Conservation (phyloP, 2,797 vertebrate species). For the Mergus octosetaceus region DNA sequence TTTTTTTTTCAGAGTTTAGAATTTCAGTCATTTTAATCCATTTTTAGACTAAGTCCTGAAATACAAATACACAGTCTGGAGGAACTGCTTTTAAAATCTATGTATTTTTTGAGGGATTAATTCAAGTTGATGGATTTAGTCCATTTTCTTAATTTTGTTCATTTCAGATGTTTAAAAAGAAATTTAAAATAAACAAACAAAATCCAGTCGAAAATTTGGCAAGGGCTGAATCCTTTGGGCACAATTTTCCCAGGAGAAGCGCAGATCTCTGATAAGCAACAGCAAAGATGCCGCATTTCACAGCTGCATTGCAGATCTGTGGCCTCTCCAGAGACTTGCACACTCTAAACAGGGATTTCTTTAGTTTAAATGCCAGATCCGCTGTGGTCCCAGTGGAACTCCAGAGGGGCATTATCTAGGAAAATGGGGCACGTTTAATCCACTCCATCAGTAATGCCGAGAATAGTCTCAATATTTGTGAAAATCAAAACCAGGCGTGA, state of each 20-base stretch:
- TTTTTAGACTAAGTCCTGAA: constrained; percentile 30
- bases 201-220: constrained; percentile 46
- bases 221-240: constrained; percentile 56
- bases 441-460: constrained; percentile 52
- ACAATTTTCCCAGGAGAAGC: constrained; percentile 55
- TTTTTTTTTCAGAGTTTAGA: background rate
- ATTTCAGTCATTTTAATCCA: background rate
- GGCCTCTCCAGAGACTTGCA: constrained; percentile 45
- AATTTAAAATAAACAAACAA: constrained; percentile 69
- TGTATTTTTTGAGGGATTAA: constrained; percentile 53
- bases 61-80: constrained; percentile 11
- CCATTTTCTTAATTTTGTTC: constrained; percentile 17
- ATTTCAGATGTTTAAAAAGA: constrained; percentile 63
- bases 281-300: constrained; percentile 2
- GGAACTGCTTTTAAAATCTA: background rate
- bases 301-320: constrained; percentile 56
- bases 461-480: constrained; percentile 42
- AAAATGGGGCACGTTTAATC: constrained; percentile 11
- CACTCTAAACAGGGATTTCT: constrained; percentile 23
- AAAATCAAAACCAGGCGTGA: background rate
- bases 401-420: constrained; percentile 26
- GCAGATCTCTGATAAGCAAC: constrained; percentile 30
- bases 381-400: constrained; percentile 47
- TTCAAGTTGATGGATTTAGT: constrained; percentile 52
- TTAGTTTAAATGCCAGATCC: constrained; percentile 44